A percentile compares a stretch with the other conserved stretches of the same genome.
These are phyloP conservation scores for Nothobranchius kuhntae DNA, from an alignment of 2,113 vertebrate species.

Conservation along the genomic window DNA sequence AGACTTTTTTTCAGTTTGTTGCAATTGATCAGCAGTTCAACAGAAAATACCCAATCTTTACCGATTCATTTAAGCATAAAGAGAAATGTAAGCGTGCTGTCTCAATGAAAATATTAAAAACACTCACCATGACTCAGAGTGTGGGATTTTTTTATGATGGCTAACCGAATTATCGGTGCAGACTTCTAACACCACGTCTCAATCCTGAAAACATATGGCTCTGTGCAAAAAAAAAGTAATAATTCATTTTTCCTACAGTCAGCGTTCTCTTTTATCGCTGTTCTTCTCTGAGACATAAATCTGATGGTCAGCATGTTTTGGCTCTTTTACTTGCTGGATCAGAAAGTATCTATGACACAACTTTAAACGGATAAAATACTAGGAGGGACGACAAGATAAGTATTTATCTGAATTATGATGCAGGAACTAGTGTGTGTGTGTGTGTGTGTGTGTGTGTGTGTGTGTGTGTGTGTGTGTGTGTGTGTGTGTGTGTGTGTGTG, in stretches of 20 bases:
- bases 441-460: no score
- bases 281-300: slow-evolving; percentile 22
- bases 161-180: neutral
- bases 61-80: neutral
- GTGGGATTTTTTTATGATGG: slow-evolving; percentile 3
- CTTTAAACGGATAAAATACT: slow-evolving; percentile 25
- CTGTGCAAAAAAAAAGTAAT: slow-evolving; percentile 18
- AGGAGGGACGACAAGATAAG: slow-evolving; percentile 31
- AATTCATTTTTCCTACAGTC: slow-evolving; percentile 15
- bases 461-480: no score
- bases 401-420: slow-evolving; percentile 35
- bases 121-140: neutral
- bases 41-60: neutral
- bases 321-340: slow-evolving; percentile 14
- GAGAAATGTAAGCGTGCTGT: neutral
- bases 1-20: neutral
- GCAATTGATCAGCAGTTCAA: neutral
- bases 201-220: slow-evolving; percentile 7
- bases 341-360: slow-evolving; percentile 31
- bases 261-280: slow-evolving; percentile 23
- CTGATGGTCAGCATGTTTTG: slow-evolving; percentile 27
- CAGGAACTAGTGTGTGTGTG: slow-evolving; percentile 13
- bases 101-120: neutral
- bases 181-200: slow-evolving; percentile 8
- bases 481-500: no score